Evolutionary conservation across 2,113 vertebrate species (phyloP), one percentile per base, ranked within the genome.

Genomic region (Cranoglanis bouderius): DNA sequence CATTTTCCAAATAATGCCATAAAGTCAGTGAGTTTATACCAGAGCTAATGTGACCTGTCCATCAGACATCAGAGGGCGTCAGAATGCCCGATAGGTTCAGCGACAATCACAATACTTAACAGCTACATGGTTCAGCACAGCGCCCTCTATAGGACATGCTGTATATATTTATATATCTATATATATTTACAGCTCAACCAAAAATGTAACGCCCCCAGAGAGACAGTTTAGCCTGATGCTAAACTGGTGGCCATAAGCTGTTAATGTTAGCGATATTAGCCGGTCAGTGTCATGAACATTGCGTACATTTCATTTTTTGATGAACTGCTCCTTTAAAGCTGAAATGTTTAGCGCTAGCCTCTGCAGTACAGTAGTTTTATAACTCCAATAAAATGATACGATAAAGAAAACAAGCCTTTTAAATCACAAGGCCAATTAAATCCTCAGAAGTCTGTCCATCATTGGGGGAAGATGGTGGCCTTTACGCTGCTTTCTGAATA

Each of bases 321-420:
- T 63, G 82, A 84, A 61, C 19, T 82, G 80, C 53, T n/a, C 24
- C 43, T 49, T 16, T 78, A 35, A 1, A 82, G 80, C 80, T 63
- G 57, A 61, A 63, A 49, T 19, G 6, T n/a, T 46, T 18, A 1
- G 6, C 18, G 6, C 4, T 12, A 32, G 38, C 13, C 2, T 49
- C 82, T 65, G 59, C 35, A 61, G 35, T 29, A 14, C 59, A 84
- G 59, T 21, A 84, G 59, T 84, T 38, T 84, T 29, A n/a, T n/a
- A 46, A 65, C 57, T 16, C 35, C 80, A 29, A 19, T 53, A 51
- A 24, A 38, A 82, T 55, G 6, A 82, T 32, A 21, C 51, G 57
- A 13, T 57, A 81, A 81, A 53, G 29, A 26, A 7, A 51, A 9
- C 32, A 81, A 51, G 29, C 75, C 0, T 32, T 53, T n/a, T 13